Base-by-base conservation (phyloP, 92 coral and sea anemone species). In the Virgularia gustaviana region DNA sequence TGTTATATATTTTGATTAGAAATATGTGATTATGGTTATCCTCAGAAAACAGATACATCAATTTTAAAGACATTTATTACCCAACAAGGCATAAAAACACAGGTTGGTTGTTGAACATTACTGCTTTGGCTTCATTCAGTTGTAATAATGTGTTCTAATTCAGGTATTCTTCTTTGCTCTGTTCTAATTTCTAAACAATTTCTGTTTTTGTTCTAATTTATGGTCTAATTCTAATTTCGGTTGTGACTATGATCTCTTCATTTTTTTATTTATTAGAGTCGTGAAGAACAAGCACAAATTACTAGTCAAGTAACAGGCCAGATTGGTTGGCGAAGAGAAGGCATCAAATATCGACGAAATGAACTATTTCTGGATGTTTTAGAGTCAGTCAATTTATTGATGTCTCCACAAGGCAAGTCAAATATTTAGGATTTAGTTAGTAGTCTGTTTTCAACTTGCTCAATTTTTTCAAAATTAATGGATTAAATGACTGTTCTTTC, bases 251-350 rank as follows among this genome's bases (percentile, higher is more conserved):
- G n/a, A n/a, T n/a, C n/a, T n/a, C n/a, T n/a, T n/a, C n/a, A n/a
- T n/a, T n/a, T n/a, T n/a, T n/a, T n/a, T n/a, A 39, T 73, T 28
- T 36, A 31, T 10, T 36, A 91, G 94, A 94, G 95, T 28, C 83
- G 99, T 7, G 99, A 94, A 60, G 99, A 94, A 51, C 99, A 94
- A 63, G 99, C 99, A 9, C 99, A 94, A 77, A 94, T 94, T 33
- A 94, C 99, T 1, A 94, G 99, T 79, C 99, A 94, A 60, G 99
- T 94, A 20, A 94, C 99, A 30, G 99, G 99, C 2, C 99, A 94
- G 83, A 94, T 94, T 72, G 99, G 99, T 19, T 94, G 99, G 99
- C 79, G 99, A 64, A 76, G 99, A 80, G 99, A 94, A 56, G 90
- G 90, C 24, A 94, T 94, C 74, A 94, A 94, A 73, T 94, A 94